phyloP scores from a whole-genome alignment of 2,113 vertebrate genomes.

The Centropus bengalensis region DNA sequence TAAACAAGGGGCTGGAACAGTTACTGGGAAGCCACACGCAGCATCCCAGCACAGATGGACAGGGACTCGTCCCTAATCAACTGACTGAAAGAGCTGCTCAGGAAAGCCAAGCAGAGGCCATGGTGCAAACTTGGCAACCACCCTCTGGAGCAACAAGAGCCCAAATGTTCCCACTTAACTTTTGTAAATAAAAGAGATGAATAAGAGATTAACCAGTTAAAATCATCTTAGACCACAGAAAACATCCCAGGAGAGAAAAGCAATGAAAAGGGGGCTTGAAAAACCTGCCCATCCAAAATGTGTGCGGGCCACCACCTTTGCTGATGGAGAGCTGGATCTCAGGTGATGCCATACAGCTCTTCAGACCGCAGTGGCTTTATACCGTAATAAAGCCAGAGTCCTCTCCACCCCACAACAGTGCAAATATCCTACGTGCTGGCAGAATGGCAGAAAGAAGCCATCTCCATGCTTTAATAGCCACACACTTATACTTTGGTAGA shows the following conservation, averaged over 20 bases:
- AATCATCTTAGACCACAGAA: neutral
- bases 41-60: too few relatives aligned
- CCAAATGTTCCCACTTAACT: neutral
- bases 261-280: too few relatives aligned
- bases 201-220: neutral
- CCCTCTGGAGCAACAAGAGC: neutral
- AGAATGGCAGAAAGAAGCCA: rapidly evolving
- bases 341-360: neutral
- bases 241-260: neutral
- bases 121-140: neutral
- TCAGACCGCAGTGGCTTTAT: rapidly evolving
- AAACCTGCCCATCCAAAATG: neutral
- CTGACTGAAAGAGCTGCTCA: neutral
- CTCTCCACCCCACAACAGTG: rapidly evolving
- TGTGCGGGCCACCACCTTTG: too few relatives aligned
- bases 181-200: neutral
- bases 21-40: neutral
- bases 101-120: neutral
- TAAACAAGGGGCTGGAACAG: neutral
- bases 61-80: neutral
- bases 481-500: neutral
- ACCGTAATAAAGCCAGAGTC: neutral
- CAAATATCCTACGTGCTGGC: rapidly evolving
- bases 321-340: rapidly evolving
- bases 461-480: rapidly evolving